These are phyloP conservation scores for Stegodyphus mimosarum DNA, from an alignment of 1,140 invertebrate species.

Conservation along the genomic window DNA sequence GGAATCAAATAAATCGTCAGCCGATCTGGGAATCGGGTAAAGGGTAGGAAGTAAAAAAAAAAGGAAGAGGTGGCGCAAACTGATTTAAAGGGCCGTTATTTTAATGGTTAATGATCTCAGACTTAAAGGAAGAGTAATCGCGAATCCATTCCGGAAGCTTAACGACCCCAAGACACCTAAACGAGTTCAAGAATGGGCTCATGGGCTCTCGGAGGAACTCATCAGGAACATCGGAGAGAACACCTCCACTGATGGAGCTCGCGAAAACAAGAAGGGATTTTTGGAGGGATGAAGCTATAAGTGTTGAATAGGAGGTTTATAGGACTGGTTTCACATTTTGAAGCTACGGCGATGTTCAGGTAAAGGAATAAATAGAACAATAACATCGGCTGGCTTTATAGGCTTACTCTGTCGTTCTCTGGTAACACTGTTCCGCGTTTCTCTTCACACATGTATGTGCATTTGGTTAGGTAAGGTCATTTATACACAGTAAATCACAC, in stretches of 20 bases:
- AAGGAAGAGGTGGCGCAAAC: background rate
- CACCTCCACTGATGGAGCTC: background rate
- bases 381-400: no score
- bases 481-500: no score
- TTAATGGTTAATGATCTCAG: constrained; percentile 33
- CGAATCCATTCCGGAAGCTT: constrained; percentile 1
- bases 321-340: background rate
- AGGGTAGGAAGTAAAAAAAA: background rate
- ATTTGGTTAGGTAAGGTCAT: no score
- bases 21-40: no score
- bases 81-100: constrained; percentile 36
- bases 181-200: background rate
- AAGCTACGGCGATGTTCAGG: no score
- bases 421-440: no score
- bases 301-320: constrained; percentile 1
- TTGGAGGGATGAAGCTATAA: background rate
- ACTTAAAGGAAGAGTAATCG: constrained; percentile 38
- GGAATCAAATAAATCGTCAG: no score
- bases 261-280: constrained; percentile 9
- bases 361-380: no score
- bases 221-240: constrained; percentile 4
- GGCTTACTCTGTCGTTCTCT: no score
- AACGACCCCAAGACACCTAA: constrained; percentile 18
- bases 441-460: no score
- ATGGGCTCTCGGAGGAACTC: constrained; percentile 12